These are phyloP conservation scores for Pristionchus arcanus DNA, from an alignment of 2,888 invertebrate species.

Conservation along the genomic window DNA sequence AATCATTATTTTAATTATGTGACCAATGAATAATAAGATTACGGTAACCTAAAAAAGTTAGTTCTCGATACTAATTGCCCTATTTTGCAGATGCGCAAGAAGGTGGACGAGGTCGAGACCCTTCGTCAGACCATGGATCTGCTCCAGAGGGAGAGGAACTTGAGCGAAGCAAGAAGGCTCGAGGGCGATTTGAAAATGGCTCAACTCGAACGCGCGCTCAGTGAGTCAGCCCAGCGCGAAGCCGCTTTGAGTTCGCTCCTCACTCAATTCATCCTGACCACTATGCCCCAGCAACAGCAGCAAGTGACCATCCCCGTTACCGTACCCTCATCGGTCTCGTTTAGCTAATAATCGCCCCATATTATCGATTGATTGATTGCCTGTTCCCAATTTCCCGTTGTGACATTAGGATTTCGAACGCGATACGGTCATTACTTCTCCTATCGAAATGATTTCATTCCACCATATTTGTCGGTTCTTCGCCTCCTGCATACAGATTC, in stretches of 20 bases:
- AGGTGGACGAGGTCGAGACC: slow-evolving; percentile 67
- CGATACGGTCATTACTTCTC: slow-evolving; percentile 24
- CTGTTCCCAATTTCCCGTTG: neutral
- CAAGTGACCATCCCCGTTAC: neutral
- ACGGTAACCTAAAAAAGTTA: neutral
- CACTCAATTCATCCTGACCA: slow-evolving; percentile 10
- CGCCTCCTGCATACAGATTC: neutral
- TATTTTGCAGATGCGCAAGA: slow-evolving; percentile 64
- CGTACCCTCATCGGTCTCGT: neutral
- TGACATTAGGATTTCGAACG: neutral
- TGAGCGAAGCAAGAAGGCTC: neutral
- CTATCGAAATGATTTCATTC: slow-evolving; percentile 36
- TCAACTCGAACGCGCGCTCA: neutral
- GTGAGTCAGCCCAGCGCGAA: slow-evolving; percentile 18
- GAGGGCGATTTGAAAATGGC: neutral
- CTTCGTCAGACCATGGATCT: slow-evolving; percentile 62
- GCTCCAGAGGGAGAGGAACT: slow-evolving; percentile 56
- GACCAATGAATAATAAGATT: neutral
- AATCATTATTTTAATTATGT: neutral
- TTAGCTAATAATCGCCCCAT: neutral
- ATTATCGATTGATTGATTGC: neutral
- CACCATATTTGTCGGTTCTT: slow-evolving; percentile 34
- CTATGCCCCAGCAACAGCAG: neutral
- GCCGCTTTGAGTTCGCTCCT: slow-evolving; percentile 1
- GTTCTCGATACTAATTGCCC: neutral